Evolutionary conservation across 1,140 invertebrate species (phyloP).

Genomic region (Pachyrhynchus sulphureomaculatus): DNA sequence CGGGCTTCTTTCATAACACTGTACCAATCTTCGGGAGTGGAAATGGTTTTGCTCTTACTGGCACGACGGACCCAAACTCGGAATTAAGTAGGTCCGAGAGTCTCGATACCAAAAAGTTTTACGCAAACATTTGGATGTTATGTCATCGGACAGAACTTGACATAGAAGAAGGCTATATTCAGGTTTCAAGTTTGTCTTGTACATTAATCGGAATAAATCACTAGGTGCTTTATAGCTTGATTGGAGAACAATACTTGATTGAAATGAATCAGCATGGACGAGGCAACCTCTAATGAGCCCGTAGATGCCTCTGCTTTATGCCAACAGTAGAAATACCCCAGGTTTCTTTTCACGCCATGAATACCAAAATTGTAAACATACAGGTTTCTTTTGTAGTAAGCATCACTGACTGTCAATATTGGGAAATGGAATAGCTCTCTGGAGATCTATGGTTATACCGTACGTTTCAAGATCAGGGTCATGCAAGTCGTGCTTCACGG

Average conservation of each 20-base stretch:
- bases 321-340: conserved; percentile 18
- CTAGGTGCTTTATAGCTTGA: conserved; percentile 4
- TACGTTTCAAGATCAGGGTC: not conserved
- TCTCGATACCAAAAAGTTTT: conserved; percentile 16
- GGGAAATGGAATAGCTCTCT: conserved; percentile 23
- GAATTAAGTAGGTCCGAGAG: conserved; percentile 12
- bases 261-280: conserved; percentile 17
- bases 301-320: conserved; percentile 10
- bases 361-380: conserved; percentile 22
- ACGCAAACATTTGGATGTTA: not conserved
- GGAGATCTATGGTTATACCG: conserved; percentile 3
- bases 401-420: conserved; percentile 7
- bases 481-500: not conserved
- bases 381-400: conserved; percentile 25
- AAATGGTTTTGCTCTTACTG: conserved; percentile 1
- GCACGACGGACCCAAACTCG: conserved; percentile 14
- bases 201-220: too few species aligned
- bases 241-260: not conserved
- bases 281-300: conserved; percentile 21
- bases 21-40: conserved; percentile 22
- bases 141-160: not conserved
- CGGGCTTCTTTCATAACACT: conserved; percentile 23
- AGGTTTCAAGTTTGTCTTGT: conserved; percentile 21
- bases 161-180: not conserved
- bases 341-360: conserved; percentile 5